Evolutionary conservation across 2,797 vertebrate species (phyloP).

Genomic region (Philypnodon macrostomus): DNA sequence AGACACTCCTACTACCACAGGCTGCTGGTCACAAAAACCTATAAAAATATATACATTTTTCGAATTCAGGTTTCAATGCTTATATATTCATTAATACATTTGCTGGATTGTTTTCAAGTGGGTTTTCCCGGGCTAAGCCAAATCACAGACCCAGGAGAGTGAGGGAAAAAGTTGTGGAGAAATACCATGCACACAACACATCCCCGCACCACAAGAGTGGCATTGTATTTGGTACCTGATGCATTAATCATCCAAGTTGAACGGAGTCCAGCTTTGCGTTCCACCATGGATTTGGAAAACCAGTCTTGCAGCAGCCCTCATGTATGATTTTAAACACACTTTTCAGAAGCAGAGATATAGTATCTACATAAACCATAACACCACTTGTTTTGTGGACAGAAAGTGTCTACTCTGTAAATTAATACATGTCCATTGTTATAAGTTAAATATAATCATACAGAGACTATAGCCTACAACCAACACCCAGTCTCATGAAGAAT

Average conservation of each 20-base stretch:
- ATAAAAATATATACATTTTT: not conserved
- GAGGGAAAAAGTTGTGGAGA: conserved; percentile 6
- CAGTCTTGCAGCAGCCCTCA: conserved; percentile 18
- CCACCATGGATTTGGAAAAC: conserved; percentile 50
- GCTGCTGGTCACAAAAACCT: conserved; percentile 5
- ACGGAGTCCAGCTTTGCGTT: conserved; percentile 52
- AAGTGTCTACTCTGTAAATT: too few species aligned
- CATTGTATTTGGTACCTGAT: conserved; percentile 68
- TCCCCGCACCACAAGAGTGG: conserved; percentile 52
- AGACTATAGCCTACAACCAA: too few species aligned
- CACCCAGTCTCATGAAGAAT: too few species aligned
- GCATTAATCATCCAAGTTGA: conserved; percentile 64
- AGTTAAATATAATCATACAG: too few species aligned
- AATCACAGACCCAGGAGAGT: not conserved
- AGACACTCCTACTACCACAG: conserved; percentile 11
- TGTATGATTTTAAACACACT: not conserved
- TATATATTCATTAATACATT: not conserved
- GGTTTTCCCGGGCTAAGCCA: conserved; percentile 10
- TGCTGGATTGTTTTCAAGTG: not conserved
- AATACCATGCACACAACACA: conserved; percentile 26
- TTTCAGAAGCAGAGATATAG: too few species aligned
- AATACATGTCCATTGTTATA: too few species aligned
- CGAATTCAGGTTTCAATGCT: not conserved
- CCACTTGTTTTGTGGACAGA: too few species aligned
- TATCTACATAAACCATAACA: too few species aligned